Percentiles rank a stretch among this genome's conserved stretches.
Conservation (phyloP, 2,797 vertebrate genomes). For the Mus spretus region DNA sequence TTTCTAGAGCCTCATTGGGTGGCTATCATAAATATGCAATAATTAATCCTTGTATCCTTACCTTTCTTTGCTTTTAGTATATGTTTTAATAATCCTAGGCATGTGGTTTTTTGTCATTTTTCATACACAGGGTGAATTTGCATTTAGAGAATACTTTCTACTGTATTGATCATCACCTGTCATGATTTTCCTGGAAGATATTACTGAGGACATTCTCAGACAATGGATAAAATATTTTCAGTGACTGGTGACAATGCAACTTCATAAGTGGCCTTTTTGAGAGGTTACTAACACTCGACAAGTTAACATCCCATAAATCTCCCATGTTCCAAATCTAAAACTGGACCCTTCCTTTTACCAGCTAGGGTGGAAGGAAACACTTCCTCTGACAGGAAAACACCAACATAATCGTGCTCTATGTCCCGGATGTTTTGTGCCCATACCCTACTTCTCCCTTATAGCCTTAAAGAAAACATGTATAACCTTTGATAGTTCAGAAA, state of each 20-base stretch:
- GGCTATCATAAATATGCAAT: constrained; percentile 43
- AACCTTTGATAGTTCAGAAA: constrained; percentile 77
- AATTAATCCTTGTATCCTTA: constrained; percentile 34
- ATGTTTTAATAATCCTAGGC: constrained; percentile 41
- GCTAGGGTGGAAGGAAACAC: not conserved
- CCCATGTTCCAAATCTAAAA: constrained; percentile 67
- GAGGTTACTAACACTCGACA: constrained; percentile 80
- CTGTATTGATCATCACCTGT: constrained; percentile 78
- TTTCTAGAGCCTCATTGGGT: constrained; percentile 46
- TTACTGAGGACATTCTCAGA: constrained; percentile 83
- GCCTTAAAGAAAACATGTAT: constrained; percentile 72
- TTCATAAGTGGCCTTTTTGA: constrained; percentile 81
- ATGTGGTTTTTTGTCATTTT: constrained; percentile 76
- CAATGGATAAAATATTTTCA: constrained; percentile 78
- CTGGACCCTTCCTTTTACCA: constrained; percentile 55
- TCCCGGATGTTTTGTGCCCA: constrained; percentile 65
- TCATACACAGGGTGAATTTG: constrained; percentile 64
- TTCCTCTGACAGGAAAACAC: constrained; percentile 61
- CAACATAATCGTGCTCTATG: constrained; percentile 13
- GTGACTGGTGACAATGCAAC: constrained; percentile 82
- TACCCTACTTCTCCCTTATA: constrained; percentile 61
- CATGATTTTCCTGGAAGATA: constrained; percentile 77
- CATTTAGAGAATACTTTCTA: constrained; percentile 80
- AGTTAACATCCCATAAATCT: constrained; percentile 76
- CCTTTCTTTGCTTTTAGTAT: constrained; percentile 55